Evolutionary conservation across 2,888 invertebrate genomes (phyloP).

Genomic region (Pediacus dermestoides): DNA sequence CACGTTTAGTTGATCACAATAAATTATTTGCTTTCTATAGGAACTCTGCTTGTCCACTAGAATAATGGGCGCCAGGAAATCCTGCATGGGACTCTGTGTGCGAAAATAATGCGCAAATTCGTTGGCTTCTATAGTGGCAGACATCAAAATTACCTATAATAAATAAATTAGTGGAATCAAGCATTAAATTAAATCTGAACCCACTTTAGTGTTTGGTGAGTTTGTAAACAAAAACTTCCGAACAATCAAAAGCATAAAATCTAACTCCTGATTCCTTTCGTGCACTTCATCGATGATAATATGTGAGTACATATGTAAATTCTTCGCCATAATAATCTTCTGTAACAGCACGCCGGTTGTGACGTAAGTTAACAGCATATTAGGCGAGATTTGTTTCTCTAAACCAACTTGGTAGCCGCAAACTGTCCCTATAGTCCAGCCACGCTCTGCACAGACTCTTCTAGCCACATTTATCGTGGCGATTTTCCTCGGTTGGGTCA

Average conservation of each 20-base stretch:
- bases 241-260: constrained; percentile 81
- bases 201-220: constrained; percentile 61
- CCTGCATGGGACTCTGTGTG: constrained; percentile 41
- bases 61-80: constrained; percentile 56
- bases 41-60: constrained; percentile 53
- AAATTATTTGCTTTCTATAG: constrained; percentile 61
- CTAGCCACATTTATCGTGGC: constrained; percentile 88
- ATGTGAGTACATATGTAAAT: constrained; percentile 78
- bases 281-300: constrained; percentile 92
- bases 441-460: constrained; percentile 78
- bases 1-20: constrained; percentile 53
- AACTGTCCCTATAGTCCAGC: constrained; percentile 76
- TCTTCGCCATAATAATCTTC: constrained; percentile 65
- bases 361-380: constrained; percentile 79
- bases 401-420: constrained; percentile 88
- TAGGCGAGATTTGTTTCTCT: constrained; percentile 56
- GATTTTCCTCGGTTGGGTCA: constrained; percentile 91
- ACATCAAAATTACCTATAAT: constrained; percentile 78
- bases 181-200: constrained; percentile 1
- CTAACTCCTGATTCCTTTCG: constrained; percentile 89
- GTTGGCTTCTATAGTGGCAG: constrained; percentile 81
- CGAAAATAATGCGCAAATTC: constrained; percentile 68
- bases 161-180: constrained; percentile 33
- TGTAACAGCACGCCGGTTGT: constrained; percentile 88
- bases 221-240: constrained; percentile 70